phyloP scores from a whole-genome alignment of 1,140 invertebrate species.

The Dendroctonus valens region DNA sequence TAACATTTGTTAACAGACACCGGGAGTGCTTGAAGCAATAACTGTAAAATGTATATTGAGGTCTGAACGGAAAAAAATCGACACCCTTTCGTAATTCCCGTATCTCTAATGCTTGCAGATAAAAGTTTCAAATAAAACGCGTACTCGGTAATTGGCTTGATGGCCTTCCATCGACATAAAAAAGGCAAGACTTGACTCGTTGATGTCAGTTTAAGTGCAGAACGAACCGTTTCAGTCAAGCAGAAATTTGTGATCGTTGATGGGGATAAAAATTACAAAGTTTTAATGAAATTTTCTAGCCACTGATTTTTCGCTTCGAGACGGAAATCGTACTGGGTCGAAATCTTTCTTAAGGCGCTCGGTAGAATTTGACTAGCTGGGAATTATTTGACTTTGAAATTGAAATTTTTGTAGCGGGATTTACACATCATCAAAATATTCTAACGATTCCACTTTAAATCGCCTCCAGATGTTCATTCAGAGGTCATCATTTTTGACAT shows the following conservation, averaged over 20 bases:
- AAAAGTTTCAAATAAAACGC: constrained; percentile 18
- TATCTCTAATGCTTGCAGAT: constrained; percentile 9
- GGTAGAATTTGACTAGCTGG: neutral
- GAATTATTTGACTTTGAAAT: too few relatives aligned
- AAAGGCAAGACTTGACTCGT: neutral
- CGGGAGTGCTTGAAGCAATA: too few relatives aligned
- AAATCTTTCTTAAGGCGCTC: constrained; percentile 5
- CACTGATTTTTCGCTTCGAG: constrained; percentile 12
- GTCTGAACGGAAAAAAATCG: too few relatives aligned
- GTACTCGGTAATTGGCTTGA: constrained; percentile 10
- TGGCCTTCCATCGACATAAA: constrained; percentile 7
- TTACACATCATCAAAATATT: too few relatives aligned
- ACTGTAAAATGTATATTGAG: too few relatives aligned
- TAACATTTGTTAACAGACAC: too few relatives aligned
- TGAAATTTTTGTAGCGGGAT: too few relatives aligned
- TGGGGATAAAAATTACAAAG: constrained; percentile 23
- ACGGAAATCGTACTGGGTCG: too few relatives aligned
- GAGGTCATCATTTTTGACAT: too few relatives aligned
- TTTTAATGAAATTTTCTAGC: constrained; percentile 26
- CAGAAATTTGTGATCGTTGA: constrained; percentile 18
- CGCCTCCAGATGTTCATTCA: too few relatives aligned
- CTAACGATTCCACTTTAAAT: too few relatives aligned
- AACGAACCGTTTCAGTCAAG: constrained; percentile 3
- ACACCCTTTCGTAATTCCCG: too few relatives aligned
- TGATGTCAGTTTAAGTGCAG: constrained; percentile 15